Base-by-base conservation (phyloP, 2,797 vertebrate genomes). In the Sciurus carolinensis region DNA sequence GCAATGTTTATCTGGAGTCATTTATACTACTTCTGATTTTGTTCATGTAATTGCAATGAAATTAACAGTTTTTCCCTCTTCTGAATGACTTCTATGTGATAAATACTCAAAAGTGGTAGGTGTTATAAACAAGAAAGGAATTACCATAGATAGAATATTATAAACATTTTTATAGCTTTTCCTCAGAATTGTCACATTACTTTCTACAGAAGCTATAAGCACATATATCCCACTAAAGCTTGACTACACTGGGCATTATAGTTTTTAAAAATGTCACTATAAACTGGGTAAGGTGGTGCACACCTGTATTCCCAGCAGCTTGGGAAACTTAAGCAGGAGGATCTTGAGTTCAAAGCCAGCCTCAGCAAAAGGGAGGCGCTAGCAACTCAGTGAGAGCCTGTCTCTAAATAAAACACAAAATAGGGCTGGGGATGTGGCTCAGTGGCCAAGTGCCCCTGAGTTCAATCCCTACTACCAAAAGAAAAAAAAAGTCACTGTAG, bases 21-120 rank as follows among this genome's bases (percentile, higher is more conserved):
- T 50, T 87, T 67, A 77, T 4, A 76, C 14, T 28, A 69, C 47
- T 90, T 75, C 80, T 92, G 71, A 50, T 81, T 67, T 93, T 95
- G 77, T 87, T 22, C 54, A 54, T 36, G 79, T 18, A 85, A 69
- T 81, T 57, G 10, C 5, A 83, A 95, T 54, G 44, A 90, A 90
- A 89, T 69, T 8, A 26, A 77, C 7, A 47, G 79, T 30, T 86
- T 80, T 36, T 20, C 44, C 42, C 77, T 81, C 81, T 80, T 92
- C 42, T 54, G n/a, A 87, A 69, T 72, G 20, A 87, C 59, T 89
- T 86, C 44, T 57, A 42, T 82, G 42, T 87, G 50, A 50, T 91
- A 67, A 89, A 33, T 39, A 64, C 3, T 92, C 18, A 8, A 39
- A 88, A 88, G n/a, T 24, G 30, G 71, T 47, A 80, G 30, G 71